These are phyloP conservation scores for Sciurus niger DNA, from an alignment of 2,113 vertebrate species.

Conservation along the genomic window DNA sequence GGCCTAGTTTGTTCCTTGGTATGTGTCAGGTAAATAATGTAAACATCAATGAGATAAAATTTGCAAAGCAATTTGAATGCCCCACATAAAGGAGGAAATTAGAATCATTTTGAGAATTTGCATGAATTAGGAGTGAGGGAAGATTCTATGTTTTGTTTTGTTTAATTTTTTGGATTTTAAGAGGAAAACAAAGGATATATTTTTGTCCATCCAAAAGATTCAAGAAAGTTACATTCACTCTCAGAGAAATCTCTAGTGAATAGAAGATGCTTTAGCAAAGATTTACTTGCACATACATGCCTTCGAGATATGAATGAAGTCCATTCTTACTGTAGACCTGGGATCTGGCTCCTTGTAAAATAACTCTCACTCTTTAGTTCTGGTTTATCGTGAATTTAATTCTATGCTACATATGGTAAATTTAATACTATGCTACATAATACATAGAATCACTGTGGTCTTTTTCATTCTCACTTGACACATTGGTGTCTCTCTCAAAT, in stretches of 20 bases:
- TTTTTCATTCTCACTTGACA: neutral
- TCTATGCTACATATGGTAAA: neutral
- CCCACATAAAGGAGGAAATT: neutral
- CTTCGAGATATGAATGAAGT: neutral
- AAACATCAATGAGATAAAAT: neutral
- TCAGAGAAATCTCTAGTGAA: neutral
- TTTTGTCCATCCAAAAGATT: neutral
- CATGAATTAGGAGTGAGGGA: neutral
- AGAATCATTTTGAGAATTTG: neutral
- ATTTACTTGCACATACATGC: neutral
- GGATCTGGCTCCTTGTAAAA: neutral
- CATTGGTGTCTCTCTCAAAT: neutral
- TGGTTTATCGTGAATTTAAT: neutral
- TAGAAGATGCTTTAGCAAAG: neutral
- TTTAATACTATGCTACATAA: too few relatives aligned
- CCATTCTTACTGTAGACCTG: neutral
- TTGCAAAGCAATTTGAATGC: neutral
- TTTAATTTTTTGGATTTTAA: neutral
- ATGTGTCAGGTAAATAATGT: neutral
- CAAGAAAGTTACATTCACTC: neutral
- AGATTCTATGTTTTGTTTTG: neutral
- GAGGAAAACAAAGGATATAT: neutral
- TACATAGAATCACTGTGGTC: neutral
- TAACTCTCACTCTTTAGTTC: neutral
- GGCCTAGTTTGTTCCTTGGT: neutral